A percentile compares a stretch with the other conserved stretches of the same genome.
These are phyloP conservation scores for Coturnix japonica DNA, from an alignment of 2,113 vertebrate genomes.

Conservation along the genomic window DNA sequence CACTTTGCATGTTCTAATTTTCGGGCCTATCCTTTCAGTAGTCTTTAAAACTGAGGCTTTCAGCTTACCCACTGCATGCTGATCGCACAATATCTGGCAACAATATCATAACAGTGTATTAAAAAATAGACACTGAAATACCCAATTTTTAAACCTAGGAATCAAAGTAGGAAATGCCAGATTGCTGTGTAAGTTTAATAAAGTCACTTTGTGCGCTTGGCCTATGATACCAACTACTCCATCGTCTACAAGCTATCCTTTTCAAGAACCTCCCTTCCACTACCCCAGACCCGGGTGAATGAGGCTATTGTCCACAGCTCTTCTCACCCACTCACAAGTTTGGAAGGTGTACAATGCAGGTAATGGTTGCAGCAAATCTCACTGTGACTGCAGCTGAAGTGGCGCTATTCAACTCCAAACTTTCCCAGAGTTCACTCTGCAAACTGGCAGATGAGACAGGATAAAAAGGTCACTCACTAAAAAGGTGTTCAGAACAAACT, in stretches of 20 bases:
- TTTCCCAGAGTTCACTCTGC: background rate
- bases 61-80: background rate
- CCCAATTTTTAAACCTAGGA: background rate
- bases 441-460: background rate
- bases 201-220: background rate
- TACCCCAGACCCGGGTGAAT: background rate
- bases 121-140: background rate
- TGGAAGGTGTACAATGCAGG: slow-evolving; percentile 14
- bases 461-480: background rate
- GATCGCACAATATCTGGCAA: background rate
- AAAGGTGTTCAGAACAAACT: background rate
- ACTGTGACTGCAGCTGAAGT: background rate
- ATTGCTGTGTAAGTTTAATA: background rate
- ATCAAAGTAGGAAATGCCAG: slow-evolving; percentile 29
- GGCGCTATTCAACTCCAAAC: background rate
- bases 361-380: background rate
- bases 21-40: background rate
- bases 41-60: background rate
- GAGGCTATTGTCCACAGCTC: background rate
- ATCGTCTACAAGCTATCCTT: background rate
- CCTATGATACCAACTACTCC: background rate
- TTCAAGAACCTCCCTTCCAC: background rate
- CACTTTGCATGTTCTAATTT: background rate
- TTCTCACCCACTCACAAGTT: slow-evolving; percentile 19
- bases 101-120: background rate